Percentiles rank a stretch among this genome's conserved stretches.
These are phyloP conservation scores for Aptenodytes forsteri DNA, from an alignment of 2,113 vertebrate species.

Conservation along the genomic window DNA sequence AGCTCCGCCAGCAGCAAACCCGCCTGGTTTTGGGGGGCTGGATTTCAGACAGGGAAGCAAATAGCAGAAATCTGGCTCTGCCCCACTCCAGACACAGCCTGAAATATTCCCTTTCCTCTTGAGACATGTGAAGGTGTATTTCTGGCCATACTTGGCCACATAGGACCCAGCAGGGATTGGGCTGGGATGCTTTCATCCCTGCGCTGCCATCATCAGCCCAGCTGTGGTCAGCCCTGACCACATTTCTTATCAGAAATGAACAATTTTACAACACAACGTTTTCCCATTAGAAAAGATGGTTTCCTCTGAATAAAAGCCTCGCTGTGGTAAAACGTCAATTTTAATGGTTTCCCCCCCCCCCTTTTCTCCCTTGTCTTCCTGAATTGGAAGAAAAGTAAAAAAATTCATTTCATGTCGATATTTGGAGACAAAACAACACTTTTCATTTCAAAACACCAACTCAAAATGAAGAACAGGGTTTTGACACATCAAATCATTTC, in stretches of 20 bases:
- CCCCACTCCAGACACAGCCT: background rate
- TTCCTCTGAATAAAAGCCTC: constrained; percentile 14
- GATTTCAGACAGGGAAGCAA: background rate
- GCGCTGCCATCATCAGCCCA: background rate
- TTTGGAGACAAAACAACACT: constrained; percentile 60
- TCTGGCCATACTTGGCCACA: background rate
- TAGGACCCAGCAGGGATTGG: background rate
- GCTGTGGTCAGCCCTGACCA: background rate
- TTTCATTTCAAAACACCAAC: constrained; percentile 61
- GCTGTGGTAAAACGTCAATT: background rate
- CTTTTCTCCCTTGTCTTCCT: background rate
- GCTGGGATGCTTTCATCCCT: background rate
- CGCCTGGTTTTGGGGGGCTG: fast-evolving
- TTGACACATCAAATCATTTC: constrained; percentile 57
- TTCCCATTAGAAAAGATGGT: background rate
- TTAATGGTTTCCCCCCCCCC: background rate
- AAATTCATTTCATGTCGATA: background rate
- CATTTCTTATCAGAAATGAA: background rate
- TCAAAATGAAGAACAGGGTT: constrained; percentile 40
- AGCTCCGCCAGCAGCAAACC: background rate
- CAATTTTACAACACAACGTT: background rate
- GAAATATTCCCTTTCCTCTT: background rate
- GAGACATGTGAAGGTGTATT: background rate
- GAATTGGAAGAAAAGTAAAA: constrained; percentile 1
- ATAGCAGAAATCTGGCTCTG: background rate